Conservation (phyloP, 2,113 vertebrate species). For the Misgurnus mizolepis region DNA sequence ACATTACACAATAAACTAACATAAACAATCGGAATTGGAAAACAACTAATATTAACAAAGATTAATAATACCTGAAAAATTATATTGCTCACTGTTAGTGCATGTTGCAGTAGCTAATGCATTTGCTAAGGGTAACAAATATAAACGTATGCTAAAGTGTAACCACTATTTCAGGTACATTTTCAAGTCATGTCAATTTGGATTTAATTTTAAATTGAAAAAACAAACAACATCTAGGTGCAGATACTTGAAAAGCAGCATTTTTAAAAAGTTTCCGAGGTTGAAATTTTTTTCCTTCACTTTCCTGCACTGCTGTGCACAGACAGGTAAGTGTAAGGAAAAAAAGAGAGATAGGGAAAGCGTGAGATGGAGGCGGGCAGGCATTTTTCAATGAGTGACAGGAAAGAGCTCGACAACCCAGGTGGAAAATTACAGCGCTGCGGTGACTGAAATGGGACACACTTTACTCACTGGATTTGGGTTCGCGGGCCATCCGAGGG, state of each 20-base stretch:
- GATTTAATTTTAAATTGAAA: neutral
- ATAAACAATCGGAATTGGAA: no score
- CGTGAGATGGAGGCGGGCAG: conserved; percentile 42
- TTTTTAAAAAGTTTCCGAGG: neutral
- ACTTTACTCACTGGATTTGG: conserved; percentile 71
- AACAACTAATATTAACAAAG: no score
- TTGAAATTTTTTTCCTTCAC: neutral
- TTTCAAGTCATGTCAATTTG: no score
- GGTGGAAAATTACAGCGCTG: conserved; percentile 70
- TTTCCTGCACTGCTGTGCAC: neutral
- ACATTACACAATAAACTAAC: no score
- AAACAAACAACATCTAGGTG: neutral
- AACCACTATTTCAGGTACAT: no score
- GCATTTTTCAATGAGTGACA: conserved; percentile 62
- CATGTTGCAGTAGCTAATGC: no score
- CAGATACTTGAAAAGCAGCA: no score
- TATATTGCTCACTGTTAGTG: no score
- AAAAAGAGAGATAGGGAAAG: conserved; percentile 34
- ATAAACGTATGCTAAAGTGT: no score
- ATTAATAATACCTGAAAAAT: no score
- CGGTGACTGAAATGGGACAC: conserved; percentile 67
- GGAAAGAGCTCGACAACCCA: conserved; percentile 63
- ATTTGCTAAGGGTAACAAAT: no score
- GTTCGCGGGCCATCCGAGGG: conserved; percentile 72
- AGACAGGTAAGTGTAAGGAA: conserved; percentile 4